Percentiles rank a stretch among this genome's conserved stretches.
Evolutionary conservation across 1,140 invertebrate genomes (phyloP).

Genomic region (Homarus americanus): DNA sequence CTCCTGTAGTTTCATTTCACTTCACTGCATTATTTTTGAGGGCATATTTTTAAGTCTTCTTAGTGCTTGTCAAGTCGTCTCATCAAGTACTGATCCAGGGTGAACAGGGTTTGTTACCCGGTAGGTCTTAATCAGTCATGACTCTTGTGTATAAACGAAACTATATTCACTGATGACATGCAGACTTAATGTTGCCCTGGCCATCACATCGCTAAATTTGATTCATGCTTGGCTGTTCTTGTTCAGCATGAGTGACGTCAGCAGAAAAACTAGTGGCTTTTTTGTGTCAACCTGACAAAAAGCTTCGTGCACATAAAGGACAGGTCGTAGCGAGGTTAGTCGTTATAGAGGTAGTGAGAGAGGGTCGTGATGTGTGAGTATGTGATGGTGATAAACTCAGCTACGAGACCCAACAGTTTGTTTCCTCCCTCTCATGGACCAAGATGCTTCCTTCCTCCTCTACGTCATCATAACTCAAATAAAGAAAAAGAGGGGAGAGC

Average conservation of each 20-base stretch:
- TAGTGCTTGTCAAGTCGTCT: no score
- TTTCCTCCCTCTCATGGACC: background rate
- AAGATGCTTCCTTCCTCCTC: background rate
- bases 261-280: background rate
- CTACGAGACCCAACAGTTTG: background rate
- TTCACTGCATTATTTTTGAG: no score
- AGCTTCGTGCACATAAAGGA: background rate
- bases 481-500: background rate
- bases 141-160: no score
- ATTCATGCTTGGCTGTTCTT: no score
- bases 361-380: background rate
- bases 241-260: background rate
- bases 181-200: no score
- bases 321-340: background rate
- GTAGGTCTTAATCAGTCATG: no score
- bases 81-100: no score
- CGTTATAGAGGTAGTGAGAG: background rate
- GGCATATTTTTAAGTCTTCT: no score
- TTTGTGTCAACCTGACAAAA: background rate
- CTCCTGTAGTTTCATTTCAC: no score
- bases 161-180: no score
- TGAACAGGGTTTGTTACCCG: no score
- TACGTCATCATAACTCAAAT: slow-evolving; percentile 8
- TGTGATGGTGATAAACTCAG: background rate
- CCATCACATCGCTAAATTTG: no score